phyloP scores from a whole-genome alignment of 2,797 vertebrate genomes.

The Oreochromis mossambicus region DNA sequence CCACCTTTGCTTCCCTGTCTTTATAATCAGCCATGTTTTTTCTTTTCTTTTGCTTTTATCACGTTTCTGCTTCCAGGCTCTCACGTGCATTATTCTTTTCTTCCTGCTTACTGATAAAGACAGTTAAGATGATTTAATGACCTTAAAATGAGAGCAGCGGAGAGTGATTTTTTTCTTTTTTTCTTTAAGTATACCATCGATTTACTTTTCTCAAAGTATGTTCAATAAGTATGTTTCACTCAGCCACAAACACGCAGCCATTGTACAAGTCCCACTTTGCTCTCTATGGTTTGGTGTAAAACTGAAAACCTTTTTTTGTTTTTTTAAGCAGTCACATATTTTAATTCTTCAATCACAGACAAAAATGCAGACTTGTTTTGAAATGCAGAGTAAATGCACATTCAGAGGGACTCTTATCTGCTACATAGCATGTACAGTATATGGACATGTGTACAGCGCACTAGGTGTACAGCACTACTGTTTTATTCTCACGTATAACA shows the following conservation, averaged over 20 bases:
- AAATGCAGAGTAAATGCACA: slow-evolving; percentile 9
- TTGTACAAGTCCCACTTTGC: background rate
- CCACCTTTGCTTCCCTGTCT: slow-evolving; percentile 19
- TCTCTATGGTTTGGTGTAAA: background rate
- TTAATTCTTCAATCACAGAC: background rate
- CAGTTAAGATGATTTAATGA: background rate
- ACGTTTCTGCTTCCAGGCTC: background rate
- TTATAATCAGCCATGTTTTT: background rate
- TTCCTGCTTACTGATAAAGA: slow-evolving; percentile 7
- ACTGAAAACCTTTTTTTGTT: background rate
- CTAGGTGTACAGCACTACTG: background rate
- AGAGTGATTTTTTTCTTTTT: background rate
- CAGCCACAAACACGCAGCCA: slow-evolving; percentile 20
- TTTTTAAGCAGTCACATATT: background rate
- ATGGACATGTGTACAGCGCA: background rate
- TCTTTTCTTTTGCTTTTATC: slow-evolving; percentile 4
- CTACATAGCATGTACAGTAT: background rate
- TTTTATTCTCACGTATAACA: background rate
- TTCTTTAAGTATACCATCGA: background rate
- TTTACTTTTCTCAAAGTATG: background rate
- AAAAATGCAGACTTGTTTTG: background rate
- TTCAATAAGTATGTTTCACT: background rate
- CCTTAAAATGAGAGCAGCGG: background rate
- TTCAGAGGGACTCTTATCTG: background rate
- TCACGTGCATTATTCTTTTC: slow-evolving; percentile 31